Conservation (phyloP, 37 sponge, comb jelly and placozoan species). For the Petrosia ficiformis region DNA sequence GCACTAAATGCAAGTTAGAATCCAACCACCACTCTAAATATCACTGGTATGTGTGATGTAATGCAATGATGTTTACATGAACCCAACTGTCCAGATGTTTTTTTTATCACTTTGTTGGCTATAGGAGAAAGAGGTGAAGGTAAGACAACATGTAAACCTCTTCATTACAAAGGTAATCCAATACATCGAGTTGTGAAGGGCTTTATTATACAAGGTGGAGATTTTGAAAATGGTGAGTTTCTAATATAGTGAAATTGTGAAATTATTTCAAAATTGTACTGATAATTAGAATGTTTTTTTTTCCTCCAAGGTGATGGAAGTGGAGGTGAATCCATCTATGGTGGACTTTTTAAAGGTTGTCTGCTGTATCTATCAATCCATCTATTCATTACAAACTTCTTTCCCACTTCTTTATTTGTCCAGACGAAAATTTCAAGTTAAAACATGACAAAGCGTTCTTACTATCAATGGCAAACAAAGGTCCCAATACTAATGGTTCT, state of each 20-base stretch:
- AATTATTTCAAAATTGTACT: neutral
- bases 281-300: conserved; percentile 1
- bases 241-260: neutral
- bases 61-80: too few relatives aligned
- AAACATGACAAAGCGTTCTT: conserved; percentile 86
- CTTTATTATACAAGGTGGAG: conserved; percentile 96
- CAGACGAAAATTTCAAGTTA: conserved; percentile 83
- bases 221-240: conserved; percentile 82
- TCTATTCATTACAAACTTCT: too few relatives aligned
- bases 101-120: too few relatives aligned
- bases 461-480: conserved; percentile 98
- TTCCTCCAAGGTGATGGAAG: conserved; percentile 77
- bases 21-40: too few relatives aligned
- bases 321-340: conserved; percentile 97
- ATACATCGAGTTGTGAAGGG: conserved; percentile 92
- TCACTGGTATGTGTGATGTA: too few relatives aligned
- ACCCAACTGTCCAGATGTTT: too few relatives aligned
- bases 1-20: too few relatives aligned
- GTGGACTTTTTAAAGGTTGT: conserved; percentile 84
- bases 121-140: conserved; percentile 97
- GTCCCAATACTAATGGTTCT: conserved; percentile 96
- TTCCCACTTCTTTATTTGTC: neutral
- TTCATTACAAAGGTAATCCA: conserved; percentile 83
- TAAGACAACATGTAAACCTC: conserved; percentile 73
- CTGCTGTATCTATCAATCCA: too few relatives aligned